Evolutionary conservation across 2,113 vertebrate species (phyloP).

Genomic region (Oceanodroma tethys): DNA sequence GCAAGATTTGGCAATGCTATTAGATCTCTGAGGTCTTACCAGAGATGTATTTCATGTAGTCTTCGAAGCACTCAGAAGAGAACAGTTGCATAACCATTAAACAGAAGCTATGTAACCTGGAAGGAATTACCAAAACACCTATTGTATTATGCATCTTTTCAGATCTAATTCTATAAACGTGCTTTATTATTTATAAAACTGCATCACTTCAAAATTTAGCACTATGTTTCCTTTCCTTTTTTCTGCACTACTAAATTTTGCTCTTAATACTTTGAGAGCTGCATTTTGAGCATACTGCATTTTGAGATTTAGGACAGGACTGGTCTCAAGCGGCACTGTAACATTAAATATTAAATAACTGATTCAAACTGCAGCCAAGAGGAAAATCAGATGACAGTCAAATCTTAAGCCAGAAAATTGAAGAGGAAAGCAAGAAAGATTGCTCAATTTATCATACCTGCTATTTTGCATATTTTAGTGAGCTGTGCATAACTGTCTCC

Average conservation of each 20-base stretch:
- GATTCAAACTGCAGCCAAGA: constrained; percentile 35
- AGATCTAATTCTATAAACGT: background rate
- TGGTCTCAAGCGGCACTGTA: constrained; percentile 38
- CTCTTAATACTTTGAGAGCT: constrained; percentile 31
- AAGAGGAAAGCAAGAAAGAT: constrained; percentile 7
- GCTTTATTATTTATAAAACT: constrained; percentile 49
- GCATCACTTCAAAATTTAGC: constrained; percentile 13
- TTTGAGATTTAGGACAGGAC: constrained; percentile 41
- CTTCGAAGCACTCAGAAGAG: background rate
- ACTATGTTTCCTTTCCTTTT: background rate
- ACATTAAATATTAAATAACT: constrained; percentile 67
- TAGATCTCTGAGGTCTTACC: background rate
- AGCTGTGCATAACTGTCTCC: background rate
- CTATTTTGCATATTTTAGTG: background rate
- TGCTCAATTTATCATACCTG: background rate
- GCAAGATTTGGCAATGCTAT: background rate
- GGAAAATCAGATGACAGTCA: constrained; percentile 38
- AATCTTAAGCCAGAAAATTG: constrained; percentile 19
- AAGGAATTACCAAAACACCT: constrained; percentile 25
- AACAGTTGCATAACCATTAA: background rate
- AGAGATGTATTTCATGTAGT: background rate
- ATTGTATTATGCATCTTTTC: background rate
- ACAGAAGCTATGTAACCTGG: background rate
- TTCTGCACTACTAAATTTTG: constrained; percentile 47
- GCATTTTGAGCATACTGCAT: background rate